Evolutionary conservation across 1,140 invertebrate genomes (phyloP), one percentile per base, ranked within the genome.

Genomic region (Nylanderia fulva): DNA sequence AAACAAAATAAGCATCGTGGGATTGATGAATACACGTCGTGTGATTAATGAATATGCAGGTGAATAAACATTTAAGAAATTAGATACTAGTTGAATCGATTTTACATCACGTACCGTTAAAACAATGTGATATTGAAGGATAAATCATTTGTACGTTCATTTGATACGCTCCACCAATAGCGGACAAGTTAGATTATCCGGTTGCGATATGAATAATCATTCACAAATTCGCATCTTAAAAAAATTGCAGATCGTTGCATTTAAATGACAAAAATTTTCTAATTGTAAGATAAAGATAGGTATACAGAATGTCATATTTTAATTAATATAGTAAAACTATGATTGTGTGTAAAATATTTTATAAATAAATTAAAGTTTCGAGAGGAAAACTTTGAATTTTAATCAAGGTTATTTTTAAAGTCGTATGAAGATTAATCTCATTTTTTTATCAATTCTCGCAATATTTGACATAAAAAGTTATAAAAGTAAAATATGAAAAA

Each of bases 91-190:
- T 56, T n/a, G 48, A 24, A 33, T 5, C 18, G 13, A 72, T 72
- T 13, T 58, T 24, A 39, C 39, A 60, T n/a, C 24, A 6, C 13
- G 7, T 76, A 48, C 58, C 60, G 74, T 45, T 77, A 64, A 27
- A 77, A 64, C 42, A 77, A 64, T 64, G 27, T 27, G 42, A n/a
- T n/a, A n/a, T n/a, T n/a, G n/a, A 29, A 75, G 36, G 36, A 76
- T 61, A 75, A 60, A 61, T 61, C 56, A 39, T 11, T 29, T 9
- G 18, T 15, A 36, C 39, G 42, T 15, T 13, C 48, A 48, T 11
- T 48, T 63, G 39, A 77, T 33, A 6, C 24, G 39, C 24, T 33
- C 8, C 18, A 21, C 8, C 7, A 24, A 8, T 27, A 11, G 52
- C n/a, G 21, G 18, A 45, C 58, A 48, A 21, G 74, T 21, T n/a